These are phyloP conservation scores for Pelecanoides urinatrix DNA, from an alignment of 2,113 vertebrate genomes.

Conservation along the genomic window DNA sequence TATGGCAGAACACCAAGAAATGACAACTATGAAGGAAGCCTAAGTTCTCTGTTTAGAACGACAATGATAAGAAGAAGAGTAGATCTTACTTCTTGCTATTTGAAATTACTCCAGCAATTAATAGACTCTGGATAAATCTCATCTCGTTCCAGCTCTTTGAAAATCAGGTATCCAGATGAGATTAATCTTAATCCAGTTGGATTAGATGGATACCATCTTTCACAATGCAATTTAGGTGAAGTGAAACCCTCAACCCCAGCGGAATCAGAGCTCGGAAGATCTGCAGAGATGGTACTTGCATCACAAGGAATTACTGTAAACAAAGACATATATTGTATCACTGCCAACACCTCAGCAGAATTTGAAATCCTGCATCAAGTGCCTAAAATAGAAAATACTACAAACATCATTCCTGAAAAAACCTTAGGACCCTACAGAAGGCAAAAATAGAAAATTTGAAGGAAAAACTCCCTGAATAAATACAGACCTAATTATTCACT, in stretches of 20 bases:
- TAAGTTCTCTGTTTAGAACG: background rate
- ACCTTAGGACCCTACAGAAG: background rate
- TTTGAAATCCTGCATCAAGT: background rate
- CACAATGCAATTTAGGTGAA: background rate
- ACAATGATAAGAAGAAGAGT: background rate
- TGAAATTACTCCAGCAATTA: background rate
- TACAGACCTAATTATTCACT: background rate
- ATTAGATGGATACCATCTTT: background rate
- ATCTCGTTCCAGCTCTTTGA: background rate
- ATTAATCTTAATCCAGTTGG: background rate
- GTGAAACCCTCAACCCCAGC: background rate
- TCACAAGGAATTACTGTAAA: background rate
- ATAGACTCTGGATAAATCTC: background rate
- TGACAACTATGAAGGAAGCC: background rate
- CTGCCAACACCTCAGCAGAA: background rate
- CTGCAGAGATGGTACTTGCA: background rate
- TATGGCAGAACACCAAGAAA: slow-evolving; percentile 13
- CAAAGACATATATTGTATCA: background rate
- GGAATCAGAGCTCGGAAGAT: background rate
- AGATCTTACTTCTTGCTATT: background rate
- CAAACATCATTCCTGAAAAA: background rate
- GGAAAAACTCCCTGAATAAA: background rate
- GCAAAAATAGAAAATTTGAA: background rate
- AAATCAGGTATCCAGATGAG: background rate
- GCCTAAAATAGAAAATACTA: background rate